phyloP scores from a whole-genome alignment of 2,888 invertebrate genomes.

The Heteropelma amictum region DNA sequence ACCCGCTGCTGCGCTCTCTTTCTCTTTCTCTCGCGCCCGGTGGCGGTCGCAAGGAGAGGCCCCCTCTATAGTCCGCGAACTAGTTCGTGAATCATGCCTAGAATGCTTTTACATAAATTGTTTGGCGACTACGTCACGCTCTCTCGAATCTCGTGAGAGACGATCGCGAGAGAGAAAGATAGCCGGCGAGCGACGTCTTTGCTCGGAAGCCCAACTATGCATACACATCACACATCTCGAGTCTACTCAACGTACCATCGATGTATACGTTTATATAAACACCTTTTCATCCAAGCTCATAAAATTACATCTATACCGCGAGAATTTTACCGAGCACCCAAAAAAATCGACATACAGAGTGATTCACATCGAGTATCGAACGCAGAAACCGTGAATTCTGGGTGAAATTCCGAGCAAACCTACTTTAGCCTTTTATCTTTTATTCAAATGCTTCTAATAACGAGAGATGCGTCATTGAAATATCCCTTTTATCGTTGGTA shows the following conservation, averaged over 20 bases:
- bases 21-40: conserved; percentile 50
- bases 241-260: too few species aligned
- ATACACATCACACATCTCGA: not conserved
- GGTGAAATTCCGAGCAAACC: too few species aligned
- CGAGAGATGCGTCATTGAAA: too few species aligned
- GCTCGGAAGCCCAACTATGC: conserved; percentile 21
- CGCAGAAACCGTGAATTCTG: too few species aligned
- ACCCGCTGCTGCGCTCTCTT: conserved; percentile 18
- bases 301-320: too few species aligned
- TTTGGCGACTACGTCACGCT: conserved; percentile 63
- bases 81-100: conserved; percentile 77
- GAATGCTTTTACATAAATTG: conserved; percentile 76
- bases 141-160: conserved; percentile 38
- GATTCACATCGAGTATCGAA: too few species aligned
- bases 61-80: conserved; percentile 69
- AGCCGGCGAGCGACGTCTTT: conserved; percentile 21
- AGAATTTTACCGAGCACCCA: too few species aligned
- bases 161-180: conserved; percentile 25
- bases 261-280: not conserved
- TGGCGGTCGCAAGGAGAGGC: conserved; percentile 69
- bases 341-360: too few species aligned
- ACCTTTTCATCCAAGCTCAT: not conserved
- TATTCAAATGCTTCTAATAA: too few species aligned
- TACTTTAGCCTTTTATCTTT: too few species aligned
- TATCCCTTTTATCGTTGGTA: too few species aligned